phyloP scores from a whole-genome alignment of 2,113 vertebrate species.

The Murina feae region DNA sequence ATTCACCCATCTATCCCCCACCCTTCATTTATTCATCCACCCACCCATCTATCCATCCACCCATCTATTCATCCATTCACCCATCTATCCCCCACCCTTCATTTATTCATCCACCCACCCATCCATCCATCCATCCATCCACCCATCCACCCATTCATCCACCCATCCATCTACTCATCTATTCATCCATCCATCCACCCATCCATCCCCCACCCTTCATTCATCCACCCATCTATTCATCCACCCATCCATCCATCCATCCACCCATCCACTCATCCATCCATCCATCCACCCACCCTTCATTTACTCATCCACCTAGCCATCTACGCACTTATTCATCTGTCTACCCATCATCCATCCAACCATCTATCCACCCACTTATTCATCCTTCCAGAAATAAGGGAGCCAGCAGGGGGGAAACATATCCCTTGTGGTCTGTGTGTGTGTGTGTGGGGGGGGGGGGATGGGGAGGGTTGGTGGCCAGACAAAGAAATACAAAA shows the following conservation, averaged over 20 bases:
- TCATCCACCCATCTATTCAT: fast-evolving
- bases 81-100: neutral
- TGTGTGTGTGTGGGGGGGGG: neutral
- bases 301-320: neutral
- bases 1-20: fast-evolving
- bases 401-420: neutral
- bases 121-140: fast-evolving
- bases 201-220: neutral
- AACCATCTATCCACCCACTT: fast-evolving
- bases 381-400: neutral
- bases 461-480: too few relatives aligned
- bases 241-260: neutral
- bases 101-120: fast-evolving
- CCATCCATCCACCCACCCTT: neutral
- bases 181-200: neutral
- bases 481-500: neutral
- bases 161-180: fast-evolving
- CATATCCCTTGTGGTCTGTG: neutral
- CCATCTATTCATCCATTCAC: fast-evolving
- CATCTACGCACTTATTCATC: fast-evolving
- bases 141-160: fast-evolving
- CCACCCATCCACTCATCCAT: fast-evolving
- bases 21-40: fast-evolving
- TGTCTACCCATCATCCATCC: neutral
- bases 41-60: fast-evolving